phyloP scores from a whole-genome alignment of 2,797 vertebrate genomes.

The Salmo trutta region DNA sequence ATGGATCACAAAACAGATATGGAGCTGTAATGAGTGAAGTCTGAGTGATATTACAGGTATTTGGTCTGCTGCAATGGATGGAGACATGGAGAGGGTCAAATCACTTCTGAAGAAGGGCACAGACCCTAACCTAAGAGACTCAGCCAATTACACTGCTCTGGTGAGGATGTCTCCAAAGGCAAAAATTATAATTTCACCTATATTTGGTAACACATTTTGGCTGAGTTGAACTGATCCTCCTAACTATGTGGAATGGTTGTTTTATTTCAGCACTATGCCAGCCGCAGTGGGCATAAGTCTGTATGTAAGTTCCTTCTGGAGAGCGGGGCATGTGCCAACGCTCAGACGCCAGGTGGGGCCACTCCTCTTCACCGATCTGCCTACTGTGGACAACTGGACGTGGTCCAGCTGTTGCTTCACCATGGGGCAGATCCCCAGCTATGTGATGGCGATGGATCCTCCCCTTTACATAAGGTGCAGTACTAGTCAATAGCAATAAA shows the following conservation, averaged over 20 bases:
- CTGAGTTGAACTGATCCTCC: background rate
- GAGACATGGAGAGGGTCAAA: slow-evolving; percentile 78
- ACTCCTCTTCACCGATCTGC: slow-evolving; percentile 88
- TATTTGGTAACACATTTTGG: background rate
- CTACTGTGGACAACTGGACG: slow-evolving; percentile 83
- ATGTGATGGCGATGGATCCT: slow-evolving; percentile 80
- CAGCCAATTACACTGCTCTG: slow-evolving; percentile 84
- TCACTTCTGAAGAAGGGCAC: slow-evolving; percentile 76
- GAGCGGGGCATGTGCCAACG: slow-evolving; percentile 77
- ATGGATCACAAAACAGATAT: background rate
- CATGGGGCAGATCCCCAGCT: slow-evolving; percentile 77
- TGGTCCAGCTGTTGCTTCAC: slow-evolving; percentile 79
- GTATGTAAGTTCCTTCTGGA: slow-evolving; percentile 85
- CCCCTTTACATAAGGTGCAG: slow-evolving; percentile 87
- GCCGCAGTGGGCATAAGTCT: slow-evolving; percentile 80
- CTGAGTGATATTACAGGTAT: slow-evolving; percentile 75
- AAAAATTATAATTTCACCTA: background rate
- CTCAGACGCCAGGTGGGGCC: slow-evolving; percentile 72
- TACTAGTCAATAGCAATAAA: background rate
- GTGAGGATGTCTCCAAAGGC: slow-evolving; percentile 60
- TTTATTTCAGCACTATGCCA: slow-evolving; percentile 86
- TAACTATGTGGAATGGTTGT: background rate
- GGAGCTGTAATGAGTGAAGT: background rate
- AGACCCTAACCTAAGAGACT: slow-evolving; percentile 80
- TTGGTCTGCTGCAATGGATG: slow-evolving; percentile 89